phyloP scores from a whole-genome alignment of 2,113 vertebrate genomes.

The Budorcas taxicolor region DNA sequence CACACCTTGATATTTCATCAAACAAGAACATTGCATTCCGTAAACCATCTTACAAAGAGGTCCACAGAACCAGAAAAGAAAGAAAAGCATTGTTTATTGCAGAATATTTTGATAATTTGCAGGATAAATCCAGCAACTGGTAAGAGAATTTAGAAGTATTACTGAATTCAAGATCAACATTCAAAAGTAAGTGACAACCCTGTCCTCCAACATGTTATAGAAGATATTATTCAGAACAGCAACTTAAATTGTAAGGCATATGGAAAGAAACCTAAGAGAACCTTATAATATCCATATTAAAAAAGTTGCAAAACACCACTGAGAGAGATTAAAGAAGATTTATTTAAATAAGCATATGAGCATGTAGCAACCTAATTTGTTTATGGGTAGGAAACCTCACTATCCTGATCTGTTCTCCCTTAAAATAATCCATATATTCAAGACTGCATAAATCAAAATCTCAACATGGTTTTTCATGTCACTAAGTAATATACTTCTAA shows the following conservation, averaged over 20 bases:
- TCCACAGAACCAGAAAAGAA: not conserved
- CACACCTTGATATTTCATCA: not conserved
- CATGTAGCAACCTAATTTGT: not conserved
- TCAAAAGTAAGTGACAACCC: not conserved
- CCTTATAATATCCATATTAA: not conserved
- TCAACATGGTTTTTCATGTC: not conserved
- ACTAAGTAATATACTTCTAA: not conserved
- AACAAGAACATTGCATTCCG: not conserved
- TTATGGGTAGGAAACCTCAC: not conserved
- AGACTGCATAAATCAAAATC: not conserved
- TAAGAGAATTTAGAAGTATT: not conserved
- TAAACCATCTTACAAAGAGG: not conserved
- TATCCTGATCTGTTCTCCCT: not conserved
- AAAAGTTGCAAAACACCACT: not conserved
- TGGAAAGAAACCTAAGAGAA: not conserved
- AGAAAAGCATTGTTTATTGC: not conserved
- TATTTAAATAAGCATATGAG: not conserved
- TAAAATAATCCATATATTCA: not conserved
- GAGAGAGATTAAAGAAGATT: not conserved
- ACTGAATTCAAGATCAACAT: not conserved
- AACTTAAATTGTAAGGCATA: not conserved
- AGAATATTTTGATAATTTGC: not conserved
- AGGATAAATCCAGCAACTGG: not conserved
- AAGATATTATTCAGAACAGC: not conserved
- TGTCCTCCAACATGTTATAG: not conserved